phyloP scores from a whole-genome alignment of 2,888 invertebrate genomes.

The Drosophila siamana region DNA sequence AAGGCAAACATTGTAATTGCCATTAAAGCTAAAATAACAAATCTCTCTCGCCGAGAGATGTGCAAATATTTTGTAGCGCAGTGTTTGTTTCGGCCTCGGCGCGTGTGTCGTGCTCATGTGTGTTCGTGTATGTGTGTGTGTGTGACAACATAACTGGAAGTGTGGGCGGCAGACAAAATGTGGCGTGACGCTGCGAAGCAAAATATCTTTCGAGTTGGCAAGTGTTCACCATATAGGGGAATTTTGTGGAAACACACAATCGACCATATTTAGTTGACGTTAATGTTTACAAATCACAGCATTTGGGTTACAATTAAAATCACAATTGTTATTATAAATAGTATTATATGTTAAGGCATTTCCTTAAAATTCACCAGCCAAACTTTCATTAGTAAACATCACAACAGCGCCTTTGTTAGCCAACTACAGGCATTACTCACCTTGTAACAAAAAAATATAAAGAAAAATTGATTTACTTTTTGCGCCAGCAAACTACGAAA shows the following conservation, averaged over 20 bases:
- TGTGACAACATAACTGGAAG: slow-evolving; percentile 8
- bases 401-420: not conserved
- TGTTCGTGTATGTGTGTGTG: not conserved
- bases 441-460: not conserved
- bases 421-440: not conserved
- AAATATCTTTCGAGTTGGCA: slow-evolving; percentile 17
- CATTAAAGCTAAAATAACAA: slow-evolving; percentile 5
- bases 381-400: not conserved
- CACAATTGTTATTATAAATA: not conserved
- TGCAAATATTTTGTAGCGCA: slow-evolving; percentile 59
- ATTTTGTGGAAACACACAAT: not conserved
- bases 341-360: not conserved
- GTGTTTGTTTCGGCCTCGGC: slow-evolving; percentile 48
- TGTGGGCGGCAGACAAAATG: slow-evolving; percentile 10
- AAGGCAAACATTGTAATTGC: slow-evolving; percentile 34
- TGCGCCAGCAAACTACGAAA: slow-evolving; percentile 11
- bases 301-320: not conserved
- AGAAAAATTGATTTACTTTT: slow-evolving; percentile 28
- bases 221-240: slow-evolving; percentile 18
- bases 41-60: slow-evolving; percentile 29
- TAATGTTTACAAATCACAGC: slow-evolving; percentile 1
- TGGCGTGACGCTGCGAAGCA: slow-evolving; percentile 20
- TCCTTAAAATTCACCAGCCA: not conserved
- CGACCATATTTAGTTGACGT: not conserved
- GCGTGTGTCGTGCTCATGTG: slow-evolving; percentile 43